Evolutionary conservation across 2,113 vertebrate genomes (phyloP), one percentile per base, ranked within the genome.

Genomic region (Excalfactoria chinensis): DNA sequence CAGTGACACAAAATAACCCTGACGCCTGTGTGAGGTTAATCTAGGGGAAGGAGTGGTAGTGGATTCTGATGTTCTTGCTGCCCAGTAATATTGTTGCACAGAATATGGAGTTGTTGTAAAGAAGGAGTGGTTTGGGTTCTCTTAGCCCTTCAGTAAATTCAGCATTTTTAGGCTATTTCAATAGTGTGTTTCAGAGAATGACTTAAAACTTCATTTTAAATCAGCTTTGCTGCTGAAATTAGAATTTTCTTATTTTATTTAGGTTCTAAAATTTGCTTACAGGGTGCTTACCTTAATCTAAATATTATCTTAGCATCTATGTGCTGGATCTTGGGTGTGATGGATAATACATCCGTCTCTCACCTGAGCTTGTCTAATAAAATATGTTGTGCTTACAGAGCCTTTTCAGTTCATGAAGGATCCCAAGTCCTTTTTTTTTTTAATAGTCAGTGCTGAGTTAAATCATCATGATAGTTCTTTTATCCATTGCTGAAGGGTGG

Each of bases 401-500:
- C 63, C 26, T 49, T n/a, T 35, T 53, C 0, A 25, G 22, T 23
- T 26, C 67, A 37, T 17, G 1, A 17, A 75, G 58, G 62, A 34
- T 75, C 37, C 76, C 25, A 25, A 15, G 53, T 64, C 41, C 51
- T 67, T 48, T 81, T 15, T 16, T 59, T 67, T 10, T 37, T n/a
- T n/a, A n/a, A 79, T 18, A 14, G 7, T 34, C 46, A 7, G 48
- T 43, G 68, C 20, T 58, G 80, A 74, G 60, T 80, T 84, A 51
- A 43, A 48, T 10, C 35, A n/a, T 73, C 14, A 0, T 28, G 35
- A 1, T 4, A 9, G 69, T 76, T 89, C 84, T 55, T 37, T 13
- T 6, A 26, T 66, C 85, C 51, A 1, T 78, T 40, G 0, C 15
- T 2, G 6, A 2, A 0, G 11, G 6, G 20, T 6, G 37, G 49